A percentile compares a stretch with the other conserved stretches of the same genome.
Conservation (phyloP, 2,888 invertebrate genomes). For the Himalopsyche japonica region DNA sequence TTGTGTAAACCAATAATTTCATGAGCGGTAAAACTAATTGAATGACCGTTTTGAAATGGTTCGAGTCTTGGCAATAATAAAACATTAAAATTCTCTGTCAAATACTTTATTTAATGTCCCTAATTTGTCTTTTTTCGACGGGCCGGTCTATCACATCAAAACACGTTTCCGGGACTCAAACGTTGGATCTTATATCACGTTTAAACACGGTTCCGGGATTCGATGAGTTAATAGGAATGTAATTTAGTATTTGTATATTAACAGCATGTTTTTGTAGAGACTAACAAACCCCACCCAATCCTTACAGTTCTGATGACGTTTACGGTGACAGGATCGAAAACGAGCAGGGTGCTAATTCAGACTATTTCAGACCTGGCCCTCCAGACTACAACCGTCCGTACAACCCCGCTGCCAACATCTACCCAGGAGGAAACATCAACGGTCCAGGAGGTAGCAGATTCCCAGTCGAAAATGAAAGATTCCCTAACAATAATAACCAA, state of each 20-base stretch:
- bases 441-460: constrained; percentile 15
- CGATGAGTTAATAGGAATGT: too few relatives aligned
- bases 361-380: constrained; percentile 31
- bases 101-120: too few relatives aligned
- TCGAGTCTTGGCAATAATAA: too few relatives aligned
- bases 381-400: constrained; percentile 24
- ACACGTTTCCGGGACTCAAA: too few relatives aligned
- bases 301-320: constrained; percentile 31
- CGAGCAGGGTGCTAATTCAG: constrained; percentile 7
- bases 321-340: constrained; percentile 17
- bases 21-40: too few relatives aligned
- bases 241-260: not conserved
- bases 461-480: constrained; percentile 12
- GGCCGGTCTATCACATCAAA: too few relatives aligned
- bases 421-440: constrained; percentile 21
- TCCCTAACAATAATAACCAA: not conserved
- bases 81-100: too few relatives aligned
- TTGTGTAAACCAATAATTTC: too few relatives aligned
- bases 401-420: constrained; percentile 28
- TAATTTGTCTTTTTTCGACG: too few relatives aligned
- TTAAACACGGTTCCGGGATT: too few relatives aligned
- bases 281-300: not conserved
- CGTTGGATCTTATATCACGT: too few relatives aligned
- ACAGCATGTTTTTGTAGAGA: not conserved
- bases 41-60: too few relatives aligned